These are phyloP conservation scores for Perca schrenkii DNA, from an alignment of 2,113 vertebrate species.

Conservation along the genomic window DNA sequence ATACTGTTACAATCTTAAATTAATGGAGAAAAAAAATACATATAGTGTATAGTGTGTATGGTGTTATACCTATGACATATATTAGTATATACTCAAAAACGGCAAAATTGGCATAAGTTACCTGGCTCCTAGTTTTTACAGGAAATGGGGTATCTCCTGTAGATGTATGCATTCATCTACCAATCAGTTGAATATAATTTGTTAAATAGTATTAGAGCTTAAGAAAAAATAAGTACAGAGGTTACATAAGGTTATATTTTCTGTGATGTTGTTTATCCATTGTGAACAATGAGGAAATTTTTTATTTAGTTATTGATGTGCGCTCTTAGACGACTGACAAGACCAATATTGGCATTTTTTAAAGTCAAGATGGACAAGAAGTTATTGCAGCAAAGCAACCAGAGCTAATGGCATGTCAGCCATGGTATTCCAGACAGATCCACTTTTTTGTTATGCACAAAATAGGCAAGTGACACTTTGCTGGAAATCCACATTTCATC, in stretches of 20 bases:
- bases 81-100: too few relatives aligned
- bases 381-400: not conserved
- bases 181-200: not conserved
- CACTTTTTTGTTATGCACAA: not conserved
- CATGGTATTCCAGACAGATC: not conserved
- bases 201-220: not conserved
- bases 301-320: too few relatives aligned
- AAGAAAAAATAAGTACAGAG: too few relatives aligned
- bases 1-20: not conserved
- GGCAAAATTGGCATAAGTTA: not conserved
- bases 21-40: not conserved
- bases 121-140: not conserved
- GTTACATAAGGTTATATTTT: too few relatives aligned
- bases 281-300: too few relatives aligned
- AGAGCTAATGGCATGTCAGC: not conserved
- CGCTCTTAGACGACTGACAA: too few relatives aligned
- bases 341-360: too few relatives aligned
- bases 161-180: slow-evolving; percentile 12
- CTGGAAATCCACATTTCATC: slow-evolving; percentile 1
- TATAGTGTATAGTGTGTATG: too few relatives aligned
- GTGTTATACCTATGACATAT: too few relatives aligned
- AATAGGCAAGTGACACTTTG: slow-evolving; percentile 15
- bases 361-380: not conserved
- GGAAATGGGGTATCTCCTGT: not conserved
- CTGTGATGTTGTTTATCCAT: too few relatives aligned